Evolutionary conservation across 2,797 vertebrate genomes (phyloP), one percentile per base, ranked within the genome.

Genomic region (Pogoniulus pusillus): DNA sequence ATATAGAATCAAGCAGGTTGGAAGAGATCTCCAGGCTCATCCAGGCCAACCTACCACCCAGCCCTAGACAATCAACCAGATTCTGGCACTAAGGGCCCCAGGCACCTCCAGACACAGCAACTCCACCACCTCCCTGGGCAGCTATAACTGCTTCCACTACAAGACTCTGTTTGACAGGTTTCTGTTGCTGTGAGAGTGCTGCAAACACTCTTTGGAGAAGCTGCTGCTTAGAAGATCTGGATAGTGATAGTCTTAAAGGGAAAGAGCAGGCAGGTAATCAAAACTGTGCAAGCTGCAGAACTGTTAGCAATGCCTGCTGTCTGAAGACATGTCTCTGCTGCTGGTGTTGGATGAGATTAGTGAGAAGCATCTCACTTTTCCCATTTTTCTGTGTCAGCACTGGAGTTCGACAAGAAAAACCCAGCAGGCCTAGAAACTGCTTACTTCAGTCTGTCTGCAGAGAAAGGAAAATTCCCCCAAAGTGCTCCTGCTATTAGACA

Each of bases 371-470:
- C 62, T 94, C 51, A 18, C 59, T 95, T 84, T 18, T 68, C 60
- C 89, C 32, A 2, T 84, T 96, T 93, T 93, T 39, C 74, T 94
- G 23, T 88, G 88, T 88, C 90, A 94, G 70, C 65, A 64, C 54
- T 87, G 80, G 47, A 66, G 49, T 82, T 85, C 94, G 87, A 92
- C 66, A 84, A 60, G 66, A 66, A 91, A 92, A 93, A 54, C 69
- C 66, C 71, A 84, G 54, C 71, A 79, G 65, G 64, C 82, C 43
- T 55, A 78, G 80, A 77, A 93, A 89, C 64, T 81, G 32, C 55
- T 93, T 85, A 53, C 34, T 78, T 66, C 34, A 70, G n/a, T 66
- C 62, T 71, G 9, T 69, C 66, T 85, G 41, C 18, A 66, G 58
- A 65, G 32, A 72, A 62, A 9, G 29, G 8, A 35, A 58, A 87